Evolutionary conservation across 2,113 vertebrate species (phyloP).

Genomic region (Helogale parvula): DNA sequence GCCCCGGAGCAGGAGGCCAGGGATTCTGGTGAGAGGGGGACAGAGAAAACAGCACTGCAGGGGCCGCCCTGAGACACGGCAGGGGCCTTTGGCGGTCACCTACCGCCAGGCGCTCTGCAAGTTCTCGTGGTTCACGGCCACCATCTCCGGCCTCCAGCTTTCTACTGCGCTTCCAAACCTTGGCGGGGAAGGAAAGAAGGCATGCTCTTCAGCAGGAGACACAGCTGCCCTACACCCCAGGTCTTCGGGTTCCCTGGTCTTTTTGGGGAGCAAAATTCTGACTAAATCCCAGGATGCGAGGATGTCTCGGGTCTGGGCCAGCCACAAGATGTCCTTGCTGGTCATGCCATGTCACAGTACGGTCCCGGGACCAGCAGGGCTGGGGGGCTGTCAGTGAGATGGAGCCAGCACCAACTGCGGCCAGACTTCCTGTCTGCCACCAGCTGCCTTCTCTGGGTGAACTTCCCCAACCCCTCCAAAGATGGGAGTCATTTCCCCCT

Average conservation of each 20-base stretch:
- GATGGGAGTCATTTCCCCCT: background rate
- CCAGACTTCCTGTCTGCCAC: background rate
- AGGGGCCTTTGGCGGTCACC: background rate
- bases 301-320: background rate
- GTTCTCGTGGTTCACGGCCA: conserved; percentile 82
- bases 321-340: background rate
- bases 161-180: conserved; percentile 87
- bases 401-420: rapidly evolving
- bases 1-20: background rate
- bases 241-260: background rate
- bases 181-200: background rate
- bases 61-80: background rate
- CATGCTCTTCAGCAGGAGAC: background rate
- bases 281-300: background rate
- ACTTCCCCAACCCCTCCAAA: background rate
- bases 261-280: background rate
- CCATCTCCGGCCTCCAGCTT: conserved; percentile 84
- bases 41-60: rapidly evolving
- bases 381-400: background rate
- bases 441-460: background rate
- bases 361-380: background rate
- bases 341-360: background rate
- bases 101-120: conserved; percentile 89
- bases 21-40: too few relatives aligned
- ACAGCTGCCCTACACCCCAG: rapidly evolving